Conservation (phyloP, 2,797 vertebrate species). For the Anguilla pacifica region DNA sequence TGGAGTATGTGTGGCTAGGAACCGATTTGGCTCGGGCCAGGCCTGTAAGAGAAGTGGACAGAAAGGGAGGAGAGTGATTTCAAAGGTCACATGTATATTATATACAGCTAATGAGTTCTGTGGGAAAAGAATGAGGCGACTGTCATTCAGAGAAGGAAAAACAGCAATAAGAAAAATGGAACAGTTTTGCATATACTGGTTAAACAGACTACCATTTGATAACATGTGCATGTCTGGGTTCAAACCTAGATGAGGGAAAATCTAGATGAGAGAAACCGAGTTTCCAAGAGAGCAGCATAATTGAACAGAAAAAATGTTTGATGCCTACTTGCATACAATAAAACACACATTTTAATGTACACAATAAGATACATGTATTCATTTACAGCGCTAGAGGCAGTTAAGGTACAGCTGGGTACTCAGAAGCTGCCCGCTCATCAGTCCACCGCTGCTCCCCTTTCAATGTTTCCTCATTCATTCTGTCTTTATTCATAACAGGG, state of each 20-base stretch:
- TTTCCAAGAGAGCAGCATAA: background rate
- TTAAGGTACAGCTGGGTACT: background rate
- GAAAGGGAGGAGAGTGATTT: background rate
- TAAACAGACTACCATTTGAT: background rate
- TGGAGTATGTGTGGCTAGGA: constrained; percentile 96
- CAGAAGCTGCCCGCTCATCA: background rate
- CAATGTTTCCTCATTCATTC: background rate
- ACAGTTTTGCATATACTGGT: background rate
- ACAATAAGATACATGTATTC: background rate
- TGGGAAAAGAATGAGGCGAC: background rate
- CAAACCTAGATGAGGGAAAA: background rate
- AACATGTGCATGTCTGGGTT: background rate
- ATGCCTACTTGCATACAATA: background rate
- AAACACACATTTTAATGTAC: background rate
- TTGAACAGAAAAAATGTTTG: background rate
- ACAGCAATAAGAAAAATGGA: background rate
- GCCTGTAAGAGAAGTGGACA: constrained; percentile 67
- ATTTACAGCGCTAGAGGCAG: background rate
- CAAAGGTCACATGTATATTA: constrained; percentile 25
- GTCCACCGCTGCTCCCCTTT: background rate
- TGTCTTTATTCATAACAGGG: background rate
- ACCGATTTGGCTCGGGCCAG: constrained; percentile 95
- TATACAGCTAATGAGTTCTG: background rate
- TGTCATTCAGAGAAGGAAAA: background rate
- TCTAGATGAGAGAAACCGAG: background rate